Evolutionary conservation across 2,113 vertebrate species (phyloP).

Genomic region (Progne subis): DNA sequence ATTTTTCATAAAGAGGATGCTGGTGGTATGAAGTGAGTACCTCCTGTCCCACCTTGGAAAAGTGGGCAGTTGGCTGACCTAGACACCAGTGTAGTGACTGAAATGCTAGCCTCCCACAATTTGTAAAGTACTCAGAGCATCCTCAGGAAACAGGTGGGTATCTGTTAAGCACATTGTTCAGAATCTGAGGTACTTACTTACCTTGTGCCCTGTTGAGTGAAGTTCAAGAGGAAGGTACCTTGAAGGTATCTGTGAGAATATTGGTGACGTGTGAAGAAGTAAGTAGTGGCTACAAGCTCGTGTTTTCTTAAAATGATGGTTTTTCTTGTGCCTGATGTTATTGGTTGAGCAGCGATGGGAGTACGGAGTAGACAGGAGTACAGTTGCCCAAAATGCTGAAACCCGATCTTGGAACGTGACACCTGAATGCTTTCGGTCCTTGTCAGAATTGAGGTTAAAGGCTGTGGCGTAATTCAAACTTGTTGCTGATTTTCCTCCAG

Average conservation of each 20-base stretch:
- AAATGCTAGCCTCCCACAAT: background rate
- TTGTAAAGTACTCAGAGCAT: background rate
- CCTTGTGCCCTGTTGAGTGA: background rate
- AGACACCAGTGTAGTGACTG: background rate
- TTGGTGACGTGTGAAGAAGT: rapidly evolving
- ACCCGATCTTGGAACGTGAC: conserved; percentile 15
- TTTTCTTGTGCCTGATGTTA: background rate
- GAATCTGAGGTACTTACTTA: background rate
- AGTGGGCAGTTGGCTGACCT: background rate
- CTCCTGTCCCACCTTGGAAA: background rate
- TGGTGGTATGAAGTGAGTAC: background rate
- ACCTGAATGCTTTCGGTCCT: background rate
- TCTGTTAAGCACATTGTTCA: background rate
- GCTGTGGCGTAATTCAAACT: conserved; percentile 50
- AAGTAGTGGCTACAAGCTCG: background rate
- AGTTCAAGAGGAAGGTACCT: background rate
- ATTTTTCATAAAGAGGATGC: background rate
- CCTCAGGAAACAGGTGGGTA: background rate
- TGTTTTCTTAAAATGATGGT: background rate
- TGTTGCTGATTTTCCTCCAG: conserved; percentile 14
- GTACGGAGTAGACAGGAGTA: background rate
- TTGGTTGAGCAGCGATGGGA: background rate
- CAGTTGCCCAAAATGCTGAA: conserved; percentile 48
- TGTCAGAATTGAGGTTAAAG: conserved; percentile 60
- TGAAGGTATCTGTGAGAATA: background rate